phyloP scores from a whole-genome alignment of 2,797 vertebrate species.

The Scomberomorus guttatus region DNA sequence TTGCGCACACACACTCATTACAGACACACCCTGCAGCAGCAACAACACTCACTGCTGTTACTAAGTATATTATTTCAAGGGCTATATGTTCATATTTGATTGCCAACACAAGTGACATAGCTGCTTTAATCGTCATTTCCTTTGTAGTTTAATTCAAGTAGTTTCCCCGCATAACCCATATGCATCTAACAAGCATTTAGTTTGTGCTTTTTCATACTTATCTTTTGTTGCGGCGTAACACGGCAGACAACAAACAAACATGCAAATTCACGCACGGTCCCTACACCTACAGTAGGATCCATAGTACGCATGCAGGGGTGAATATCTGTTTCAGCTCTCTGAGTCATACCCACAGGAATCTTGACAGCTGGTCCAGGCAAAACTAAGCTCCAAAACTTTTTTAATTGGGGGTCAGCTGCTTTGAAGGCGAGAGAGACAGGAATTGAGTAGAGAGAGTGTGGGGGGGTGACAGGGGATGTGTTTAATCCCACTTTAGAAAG shows the following conservation, averaged over 20 bases:
- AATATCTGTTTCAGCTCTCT: slow-evolving; percentile 29
- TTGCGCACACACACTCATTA: slow-evolving; percentile 20
- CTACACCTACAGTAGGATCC: not conserved
- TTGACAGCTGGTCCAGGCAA: slow-evolving; percentile 38
- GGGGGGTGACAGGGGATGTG: too few relatives aligned
- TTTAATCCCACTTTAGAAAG: not conserved
- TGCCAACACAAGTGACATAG: not conserved
- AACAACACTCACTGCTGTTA: not conserved
- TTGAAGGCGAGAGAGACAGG: not conserved
- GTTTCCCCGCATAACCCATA: fast-evolving
- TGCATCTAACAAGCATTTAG: not conserved
- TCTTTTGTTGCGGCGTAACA: slow-evolving; percentile 3
- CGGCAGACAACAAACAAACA: not conserved
- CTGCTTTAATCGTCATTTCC: not conserved
- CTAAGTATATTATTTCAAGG: fast-evolving
- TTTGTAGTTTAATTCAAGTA: fast-evolving
- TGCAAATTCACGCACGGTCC: not conserved
- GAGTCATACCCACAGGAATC: slow-evolving; percentile 69
- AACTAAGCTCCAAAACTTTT: not conserved
- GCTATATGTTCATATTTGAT: not conserved
- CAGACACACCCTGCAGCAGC: slow-evolving; percentile 72
- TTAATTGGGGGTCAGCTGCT: not conserved
- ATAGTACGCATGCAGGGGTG: not conserved
- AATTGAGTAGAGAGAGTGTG: too few relatives aligned
- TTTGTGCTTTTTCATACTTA: not conserved